A percentile compares a stretch with the other conserved stretches of the same genome.
phyloP scores from a whole-genome alignment of 1,140 invertebrate genomes.

The Cecropterus lyciades region DNA sequence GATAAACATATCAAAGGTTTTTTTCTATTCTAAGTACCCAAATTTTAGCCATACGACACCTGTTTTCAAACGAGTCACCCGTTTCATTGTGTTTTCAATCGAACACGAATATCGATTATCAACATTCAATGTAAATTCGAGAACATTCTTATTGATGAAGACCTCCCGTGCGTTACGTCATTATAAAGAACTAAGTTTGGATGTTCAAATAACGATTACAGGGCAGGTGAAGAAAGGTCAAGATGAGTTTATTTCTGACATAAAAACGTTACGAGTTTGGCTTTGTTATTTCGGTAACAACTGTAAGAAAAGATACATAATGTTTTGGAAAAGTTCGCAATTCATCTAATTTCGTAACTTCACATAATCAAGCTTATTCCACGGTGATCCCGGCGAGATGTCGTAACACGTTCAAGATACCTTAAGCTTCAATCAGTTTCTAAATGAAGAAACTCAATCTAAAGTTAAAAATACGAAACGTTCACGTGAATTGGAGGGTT shows the following conservation, averaged over 20 bases:
- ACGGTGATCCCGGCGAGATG: conserved; percentile 29
- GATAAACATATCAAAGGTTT: conserved; percentile 81
- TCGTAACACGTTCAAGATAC: conserved; percentile 51
- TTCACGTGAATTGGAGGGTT: conserved; percentile 51
- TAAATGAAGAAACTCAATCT: conserved; percentile 56
- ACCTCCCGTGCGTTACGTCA: conserved; percentile 62
- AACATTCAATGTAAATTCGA: conserved; percentile 60
- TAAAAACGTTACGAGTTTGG: neutral
- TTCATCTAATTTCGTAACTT: conserved; percentile 34
- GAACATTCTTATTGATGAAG: conserved; percentile 57
- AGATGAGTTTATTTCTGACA: conserved; percentile 19
- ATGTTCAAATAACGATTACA: conserved; percentile 10
- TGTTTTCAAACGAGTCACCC: conserved; percentile 69
- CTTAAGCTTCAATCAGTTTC: conserved; percentile 43
- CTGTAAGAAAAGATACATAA: conserved; percentile 8
- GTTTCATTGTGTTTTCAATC: conserved; percentile 71
- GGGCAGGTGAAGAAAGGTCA: conserved; percentile 27
- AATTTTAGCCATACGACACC: conserved; percentile 64
- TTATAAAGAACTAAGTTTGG: conserved; percentile 20
- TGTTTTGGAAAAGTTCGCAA: conserved; percentile 31
- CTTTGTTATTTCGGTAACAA: conserved; percentile 15
- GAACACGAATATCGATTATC: conserved; percentile 76
- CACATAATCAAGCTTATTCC: conserved; percentile 23
- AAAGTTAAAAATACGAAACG: conserved; percentile 53
- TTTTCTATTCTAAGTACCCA: conserved; percentile 52